Evolutionary conservation across 2,797 vertebrate species (phyloP), one percentile per base, ranked within the genome.

Genomic region (Leuciscus waleckii): DNA sequence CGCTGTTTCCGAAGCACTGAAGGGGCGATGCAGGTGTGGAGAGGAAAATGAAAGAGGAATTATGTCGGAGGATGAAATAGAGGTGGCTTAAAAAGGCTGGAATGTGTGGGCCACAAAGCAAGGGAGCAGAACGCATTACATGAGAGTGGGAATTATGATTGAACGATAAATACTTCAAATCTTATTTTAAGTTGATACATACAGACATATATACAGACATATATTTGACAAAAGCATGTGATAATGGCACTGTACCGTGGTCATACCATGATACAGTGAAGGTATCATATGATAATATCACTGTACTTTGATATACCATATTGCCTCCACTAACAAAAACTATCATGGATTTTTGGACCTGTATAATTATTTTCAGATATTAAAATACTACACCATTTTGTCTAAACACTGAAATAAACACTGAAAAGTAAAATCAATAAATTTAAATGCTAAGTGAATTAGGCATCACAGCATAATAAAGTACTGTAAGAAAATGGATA

Each of bases 21-120:
- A 86, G 79, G 63, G 58, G 67, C 26, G 41, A 79, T 87, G 39
- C 39, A 43, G 80, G 70, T 71, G 74, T 80, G 79, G 77, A 74
- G 69, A 77, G 68, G 83, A 73, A 88, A 90, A 89, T 86, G 71
- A 81, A 87, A 75, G 13, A 81, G 70, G 82, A 73, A 85, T 89
- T 86, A 86, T 82, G 49, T 26, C 8, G 23, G 54, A 86, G 68
- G 70, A 67, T 79, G 67, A 58, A 65, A 49, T 1, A 65, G 78
- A 79, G 79, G 26, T 54, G 82, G 68, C 51, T 81, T 67, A 2
- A 76, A 74, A 76, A 4, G 10, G 14, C 41, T 32, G 61, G 10
- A 82, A 85, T 17, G 35, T 35, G 70, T 54, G 77, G 69, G 69
- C 41, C 79, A 81, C 75, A 81, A 82, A 79, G 84, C 49, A 82